Base-by-base conservation (phyloP, 2,797 vertebrate species). In the Enteromius afrohamiltoni region DNA sequence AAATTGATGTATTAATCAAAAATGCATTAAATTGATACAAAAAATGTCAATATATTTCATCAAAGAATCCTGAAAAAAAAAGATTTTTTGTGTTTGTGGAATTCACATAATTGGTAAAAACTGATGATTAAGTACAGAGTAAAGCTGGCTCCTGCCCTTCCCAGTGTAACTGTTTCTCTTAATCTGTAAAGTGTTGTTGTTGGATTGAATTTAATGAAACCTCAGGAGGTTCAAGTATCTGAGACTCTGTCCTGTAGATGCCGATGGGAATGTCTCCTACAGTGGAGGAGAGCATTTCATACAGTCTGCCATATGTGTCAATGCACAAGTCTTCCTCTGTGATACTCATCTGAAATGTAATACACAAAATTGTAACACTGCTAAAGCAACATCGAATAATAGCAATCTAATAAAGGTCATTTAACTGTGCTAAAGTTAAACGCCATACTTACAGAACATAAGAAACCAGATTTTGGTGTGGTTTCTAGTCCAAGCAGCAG, bases 201-300 rank as follows among this genome's bases (percentile, higher is more conserved):
- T 10, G 14, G 29, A 68, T 3, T 37, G 34, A 51, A 58, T 0
- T 34, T 83, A 47, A 71, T 11, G 16, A 29, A 84, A 96, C 96
- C 95, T 96, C 95, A 0, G 64, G 75, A 53, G 94, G 94, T 17
- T 93, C 94, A 21, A 92, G 73, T 58, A 93, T 95, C 86, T 95
- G 95, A 53, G 94, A 92, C 77, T 96, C 95, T 1, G 95, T 96
- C 74, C 95, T 93, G 31, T 96, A 96, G 85, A 96, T 93, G 82
- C 95, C 96, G 80, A 96, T 96, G n/a, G 95, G 96, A 83, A 96
- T 93, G 85, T 96, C 95, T 79, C 96, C 96, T 21, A 93, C 94
- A 58, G 95, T 95, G 55, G 95, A 95, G 62, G 94, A 95, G 51
- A 96, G 89, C 87, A 94, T 95, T 90, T 96, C 95, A 82, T 96